Evolutionary conservation across 2,113 vertebrate species (phyloP).

Genomic region (Peromyscus maniculatus): DNA sequence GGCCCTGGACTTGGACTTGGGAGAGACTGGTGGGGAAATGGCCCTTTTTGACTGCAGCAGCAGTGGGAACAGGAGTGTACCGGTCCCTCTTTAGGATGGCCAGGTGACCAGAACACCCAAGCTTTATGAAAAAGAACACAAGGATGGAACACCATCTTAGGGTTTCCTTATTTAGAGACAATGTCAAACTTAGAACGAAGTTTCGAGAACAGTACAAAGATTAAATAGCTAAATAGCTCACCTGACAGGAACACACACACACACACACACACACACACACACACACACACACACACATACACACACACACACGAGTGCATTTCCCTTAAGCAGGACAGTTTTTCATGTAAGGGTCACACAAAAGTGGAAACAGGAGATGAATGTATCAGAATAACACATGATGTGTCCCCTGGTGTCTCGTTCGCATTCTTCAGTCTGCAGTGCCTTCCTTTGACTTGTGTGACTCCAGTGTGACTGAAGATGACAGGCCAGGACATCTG

Average conservation of each 20-base stretch:
- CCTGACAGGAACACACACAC: not conserved
- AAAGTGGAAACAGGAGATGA: not conserved
- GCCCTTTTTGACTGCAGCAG: not conserved
- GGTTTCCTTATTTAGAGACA: not conserved
- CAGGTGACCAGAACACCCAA: not conserved
- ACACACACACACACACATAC: not conserved
- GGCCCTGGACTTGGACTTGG: not conserved
- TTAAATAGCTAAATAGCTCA: not conserved
- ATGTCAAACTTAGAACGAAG: conserved; percentile 18
- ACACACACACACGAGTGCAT: not conserved
- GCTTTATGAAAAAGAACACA: not conserved
- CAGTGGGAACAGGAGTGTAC: not conserved
- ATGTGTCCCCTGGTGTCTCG: not conserved
- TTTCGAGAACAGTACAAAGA: not conserved
- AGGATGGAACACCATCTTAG: not conserved
- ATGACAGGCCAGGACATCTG: not conserved
- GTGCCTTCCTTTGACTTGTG: not conserved
- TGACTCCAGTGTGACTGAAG: conserved; percentile 20
- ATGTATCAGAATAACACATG: not conserved
- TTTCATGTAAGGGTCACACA: not conserved
- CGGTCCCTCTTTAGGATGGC: not conserved
- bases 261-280: not conserved
- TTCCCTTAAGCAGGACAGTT: conserved; percentile 14
- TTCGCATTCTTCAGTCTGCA: not conserved
- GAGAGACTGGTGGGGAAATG: not conserved